Base-by-base conservation (phyloP, 2,888 invertebrate species). In the Subacronicta megacephala region DNA sequence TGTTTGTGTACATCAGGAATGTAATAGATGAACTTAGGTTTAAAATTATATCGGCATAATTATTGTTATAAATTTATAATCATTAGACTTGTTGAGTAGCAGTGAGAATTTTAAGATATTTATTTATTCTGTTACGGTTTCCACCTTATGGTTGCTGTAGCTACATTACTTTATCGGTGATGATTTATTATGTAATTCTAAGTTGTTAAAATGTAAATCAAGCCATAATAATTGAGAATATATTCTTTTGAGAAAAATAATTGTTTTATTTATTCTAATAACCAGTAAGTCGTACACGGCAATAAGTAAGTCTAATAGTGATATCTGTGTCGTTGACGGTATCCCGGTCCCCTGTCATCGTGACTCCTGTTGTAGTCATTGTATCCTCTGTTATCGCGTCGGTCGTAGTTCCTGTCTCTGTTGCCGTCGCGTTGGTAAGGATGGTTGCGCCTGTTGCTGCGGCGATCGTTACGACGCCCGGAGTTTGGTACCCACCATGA, bases 211-310 rank as follows among this genome's bases (percentile, higher is more conserved):
- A 89, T 93, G 91, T 93, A 93, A 93, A 93, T 92, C 90, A 92
- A 93, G 94, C 94, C 93, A 94, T 94, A 93, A 94, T 93, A 93
- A 94, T 90, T 93, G 91, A 93, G 88, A 93, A 93, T 94, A 94
- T 93, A 94, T 93, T 93, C 89, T 94, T 94, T 93, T 93, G 91
- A 93, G 83, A 90, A 91, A 86, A 35, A 55, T 6, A 50, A 50
- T 64, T n/a, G 54, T 75, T 76, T 75, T 76, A 73, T 75, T 74
- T 66, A 31, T 49, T 64, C 71, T 70, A 10, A 17, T 35, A 31
- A 37, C 42, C 37, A 61, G 26, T 7, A 41, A 12, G 18, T 29
- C 29, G 29, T n/a, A 29, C 29, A 29, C 3, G 5, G 29, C 26
- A 10, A n/a, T 3, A 5, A 0, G 4, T 60, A 29, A 75, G 52